Percentiles rank a stretch among this genome's conserved stretches.
These are phyloP conservation scores for Perizoma affinitatum DNA, from an alignment of 2,888 invertebrate genomes.

Conservation along the genomic window DNA sequence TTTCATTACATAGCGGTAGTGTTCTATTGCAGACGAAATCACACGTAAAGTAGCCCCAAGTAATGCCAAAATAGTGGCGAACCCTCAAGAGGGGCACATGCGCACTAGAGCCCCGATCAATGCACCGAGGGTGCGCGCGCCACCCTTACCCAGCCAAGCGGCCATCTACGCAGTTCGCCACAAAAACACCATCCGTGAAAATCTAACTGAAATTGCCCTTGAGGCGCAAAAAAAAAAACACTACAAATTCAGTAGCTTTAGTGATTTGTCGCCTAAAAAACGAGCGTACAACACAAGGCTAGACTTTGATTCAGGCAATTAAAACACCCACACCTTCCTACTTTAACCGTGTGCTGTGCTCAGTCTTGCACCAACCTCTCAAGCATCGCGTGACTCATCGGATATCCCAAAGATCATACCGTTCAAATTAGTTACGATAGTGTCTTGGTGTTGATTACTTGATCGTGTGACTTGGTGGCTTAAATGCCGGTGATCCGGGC, in stretches of 20 bases:
- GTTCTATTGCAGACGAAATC: constrained; percentile 24
- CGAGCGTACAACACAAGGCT: constrained; percentile 50
- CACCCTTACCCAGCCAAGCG: constrained; percentile 59
- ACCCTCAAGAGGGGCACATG: constrained; percentile 63
- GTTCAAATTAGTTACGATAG: constrained; percentile 57
- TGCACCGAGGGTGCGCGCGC: constrained; percentile 78
- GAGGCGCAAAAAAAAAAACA: constrained; percentile 52
- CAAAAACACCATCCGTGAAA: constrained; percentile 67
- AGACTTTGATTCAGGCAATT: constrained; percentile 59
- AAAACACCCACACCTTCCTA: constrained; percentile 77
- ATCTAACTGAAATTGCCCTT: constrained; percentile 63
- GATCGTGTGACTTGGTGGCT: constrained; percentile 54
- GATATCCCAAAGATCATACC: constrained; percentile 67
- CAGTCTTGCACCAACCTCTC: constrained; percentile 58
- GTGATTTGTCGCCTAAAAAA: constrained; percentile 45
- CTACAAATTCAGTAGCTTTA: constrained; percentile 43
- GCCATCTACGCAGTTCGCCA: constrained; percentile 77
- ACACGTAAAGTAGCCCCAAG: constrained; percentile 27
- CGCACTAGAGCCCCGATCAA: constrained; percentile 77
- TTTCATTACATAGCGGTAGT: not conserved
- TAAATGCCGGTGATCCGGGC: constrained; percentile 82
- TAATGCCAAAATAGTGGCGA: constrained; percentile 72
- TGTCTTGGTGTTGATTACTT: constrained; percentile 50
- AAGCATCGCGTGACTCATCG: constrained; percentile 73
- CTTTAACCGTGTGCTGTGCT: constrained; percentile 42